Evolutionary conservation across 2,888 invertebrate species (phyloP).

Genomic region (Embidobia sp.): DNA sequence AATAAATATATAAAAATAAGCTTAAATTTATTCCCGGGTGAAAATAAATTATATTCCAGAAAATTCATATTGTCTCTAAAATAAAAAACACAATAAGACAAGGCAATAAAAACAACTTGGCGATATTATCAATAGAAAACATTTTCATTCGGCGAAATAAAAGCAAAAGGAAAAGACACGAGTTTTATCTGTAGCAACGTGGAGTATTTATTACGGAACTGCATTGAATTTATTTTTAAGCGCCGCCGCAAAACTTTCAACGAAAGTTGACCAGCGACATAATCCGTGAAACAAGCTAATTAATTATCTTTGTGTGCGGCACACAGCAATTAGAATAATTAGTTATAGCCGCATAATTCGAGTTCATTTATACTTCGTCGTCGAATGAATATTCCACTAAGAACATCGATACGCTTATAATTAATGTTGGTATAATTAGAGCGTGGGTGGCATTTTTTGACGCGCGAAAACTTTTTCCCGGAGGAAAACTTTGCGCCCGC

Average conservation of each 20-base stretch:
- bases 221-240: slow-evolving; percentile 1
- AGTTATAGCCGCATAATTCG: slow-evolving; percentile 34
- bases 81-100: no score
- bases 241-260: background rate
- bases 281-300: slow-evolving; percentile 16
- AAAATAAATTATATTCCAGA: no score
- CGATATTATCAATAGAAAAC: no score
- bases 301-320: slow-evolving; percentile 33
- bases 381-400: slow-evolving; percentile 31
- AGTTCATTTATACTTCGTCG: slow-evolving; percentile 29
- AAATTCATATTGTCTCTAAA: no score
- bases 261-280: slow-evolving; percentile 29
- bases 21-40: no score
- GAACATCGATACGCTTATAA: slow-evolving; percentile 27
- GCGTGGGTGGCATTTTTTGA: slow-evolving; percentile 4
- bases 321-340: slow-evolving; percentile 43
- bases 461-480: background rate
- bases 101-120: no score
- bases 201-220: no score
- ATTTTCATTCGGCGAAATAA: no score
- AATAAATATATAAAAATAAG: no score
- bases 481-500: slow-evolving; percentile 2
- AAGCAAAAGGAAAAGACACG: no score
- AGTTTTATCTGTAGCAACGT: no score
- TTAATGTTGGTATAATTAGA: slow-evolving; percentile 28